These are phyloP conservation scores for Lymantria dispar DNA, from an alignment of 2,888 invertebrate genomes.

Conservation along the genomic window DNA sequence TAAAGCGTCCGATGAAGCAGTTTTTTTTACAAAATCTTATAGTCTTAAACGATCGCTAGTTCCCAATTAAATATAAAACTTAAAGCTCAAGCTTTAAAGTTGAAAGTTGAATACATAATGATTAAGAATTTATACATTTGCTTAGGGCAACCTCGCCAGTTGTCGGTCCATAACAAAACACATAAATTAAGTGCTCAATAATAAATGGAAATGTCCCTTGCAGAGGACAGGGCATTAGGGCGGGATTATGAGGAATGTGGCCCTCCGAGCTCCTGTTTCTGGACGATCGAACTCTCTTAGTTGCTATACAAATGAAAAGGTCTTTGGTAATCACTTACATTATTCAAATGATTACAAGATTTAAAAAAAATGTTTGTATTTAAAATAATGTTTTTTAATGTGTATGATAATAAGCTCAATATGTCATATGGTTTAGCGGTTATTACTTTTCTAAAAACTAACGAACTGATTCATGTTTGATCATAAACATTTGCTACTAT, in stretches of 20 bases:
- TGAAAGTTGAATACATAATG: constrained; percentile 20
- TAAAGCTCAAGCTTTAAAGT: constrained; percentile 15
- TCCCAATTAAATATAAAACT: constrained; percentile 21
- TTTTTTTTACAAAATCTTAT: constrained; percentile 39
- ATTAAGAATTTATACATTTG: constrained; percentile 37
- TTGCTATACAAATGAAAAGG: constrained; percentile 31
- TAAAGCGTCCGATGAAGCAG: constrained; percentile 64
- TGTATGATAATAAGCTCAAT: too few species aligned
- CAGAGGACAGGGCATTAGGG: constrained; percentile 82
- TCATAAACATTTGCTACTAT: too few species aligned
- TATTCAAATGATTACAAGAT: constrained; percentile 39
- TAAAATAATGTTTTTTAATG: too few species aligned
- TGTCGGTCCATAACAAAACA: constrained; percentile 82
- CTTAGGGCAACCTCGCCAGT: constrained; percentile 51
- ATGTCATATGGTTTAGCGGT: too few species aligned
- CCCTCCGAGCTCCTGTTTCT: constrained; percentile 56
- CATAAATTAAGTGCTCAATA: constrained; percentile 84
- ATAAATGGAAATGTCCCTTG: constrained; percentile 83
- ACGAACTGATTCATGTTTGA: too few species aligned
- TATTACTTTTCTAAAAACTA: too few species aligned
- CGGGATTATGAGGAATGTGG: constrained; percentile 78
- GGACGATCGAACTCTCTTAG: constrained; percentile 34
- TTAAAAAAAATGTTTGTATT: too few species aligned
- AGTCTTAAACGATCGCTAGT: constrained; percentile 20
- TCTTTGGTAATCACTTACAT: constrained; percentile 38